phyloP scores from a whole-genome alignment of 2,797 vertebrate genomes.

The Sarcoramphus papa region DNA sequence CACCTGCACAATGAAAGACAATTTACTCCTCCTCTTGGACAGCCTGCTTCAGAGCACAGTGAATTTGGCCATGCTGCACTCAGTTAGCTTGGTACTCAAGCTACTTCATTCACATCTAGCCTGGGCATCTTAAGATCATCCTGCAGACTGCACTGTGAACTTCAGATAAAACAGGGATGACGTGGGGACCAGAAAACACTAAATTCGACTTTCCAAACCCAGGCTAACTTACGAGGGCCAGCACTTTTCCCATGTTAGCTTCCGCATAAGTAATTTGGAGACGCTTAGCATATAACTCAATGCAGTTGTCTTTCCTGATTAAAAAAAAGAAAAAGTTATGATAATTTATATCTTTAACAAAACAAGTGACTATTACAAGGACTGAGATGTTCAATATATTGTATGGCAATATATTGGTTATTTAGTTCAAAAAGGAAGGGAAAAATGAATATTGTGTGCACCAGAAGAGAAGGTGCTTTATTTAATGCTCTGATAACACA shows the following conservation, averaged over 20 bases:
- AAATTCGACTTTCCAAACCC: neutral
- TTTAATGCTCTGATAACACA: neutral
- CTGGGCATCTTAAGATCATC: neutral
- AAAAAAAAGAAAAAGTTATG: neutral
- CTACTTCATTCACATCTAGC: neutral
- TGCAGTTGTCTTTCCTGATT: neutral
- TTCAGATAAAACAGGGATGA: neutral
- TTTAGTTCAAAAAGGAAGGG: neutral
- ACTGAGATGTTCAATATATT: neutral
- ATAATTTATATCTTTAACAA: neutral
- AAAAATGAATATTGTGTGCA: neutral
- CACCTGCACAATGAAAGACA: neutral
- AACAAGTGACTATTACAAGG: neutral
- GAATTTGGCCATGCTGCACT: neutral
- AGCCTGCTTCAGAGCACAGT: neutral
- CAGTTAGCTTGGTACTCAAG: neutral
- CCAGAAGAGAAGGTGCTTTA: neutral
- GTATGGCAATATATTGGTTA: neutral
- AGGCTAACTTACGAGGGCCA: neutral
- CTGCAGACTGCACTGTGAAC: neutral
- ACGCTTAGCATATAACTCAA: neutral
- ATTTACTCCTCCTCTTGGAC: neutral
- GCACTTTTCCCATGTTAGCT: neutral
- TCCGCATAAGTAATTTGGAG: neutral
- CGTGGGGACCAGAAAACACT: neutral